Evolutionary conservation across 2,797 vertebrate genomes (phyloP).

Genomic region (Enteromius thamalakanensis): DNA sequence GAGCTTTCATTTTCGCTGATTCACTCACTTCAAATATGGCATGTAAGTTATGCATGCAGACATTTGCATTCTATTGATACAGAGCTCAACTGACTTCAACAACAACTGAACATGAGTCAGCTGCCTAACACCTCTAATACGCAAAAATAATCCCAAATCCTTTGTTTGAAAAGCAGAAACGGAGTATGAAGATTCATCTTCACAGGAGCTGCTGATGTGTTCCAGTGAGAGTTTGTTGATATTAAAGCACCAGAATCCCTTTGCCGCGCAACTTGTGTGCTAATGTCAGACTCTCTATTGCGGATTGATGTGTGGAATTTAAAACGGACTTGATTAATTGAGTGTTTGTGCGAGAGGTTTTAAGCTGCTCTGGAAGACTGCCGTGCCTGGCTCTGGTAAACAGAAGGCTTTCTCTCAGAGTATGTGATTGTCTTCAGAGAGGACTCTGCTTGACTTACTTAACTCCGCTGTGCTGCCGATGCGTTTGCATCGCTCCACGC

Average conservation of each 20-base stretch:
- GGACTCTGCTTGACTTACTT: constrained; percentile 27
- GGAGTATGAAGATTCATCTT: not conserved
- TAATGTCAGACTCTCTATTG: constrained; percentile 41
- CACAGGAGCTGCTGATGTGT: constrained; percentile 2
- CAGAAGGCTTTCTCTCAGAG: constrained; percentile 26
- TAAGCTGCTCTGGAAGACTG: constrained; percentile 26
- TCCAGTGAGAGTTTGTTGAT: not conserved
- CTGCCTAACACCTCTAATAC: constrained; percentile 51
- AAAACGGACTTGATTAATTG: constrained; percentile 53
- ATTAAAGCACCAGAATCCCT: constrained; percentile 13
- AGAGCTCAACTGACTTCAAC: constrained; percentile 60
- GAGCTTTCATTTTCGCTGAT: constrained; percentile 68
- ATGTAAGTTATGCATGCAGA: constrained; percentile 59
- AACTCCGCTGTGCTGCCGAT: not conserved
- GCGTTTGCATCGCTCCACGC: not conserved
- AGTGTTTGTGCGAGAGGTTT: constrained; percentile 44
- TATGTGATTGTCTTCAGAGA: constrained; percentile 26
- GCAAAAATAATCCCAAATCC: constrained; percentile 3
- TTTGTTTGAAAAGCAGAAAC: not conserved
- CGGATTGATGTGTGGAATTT: constrained; percentile 41
- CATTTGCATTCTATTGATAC: constrained; percentile 60
- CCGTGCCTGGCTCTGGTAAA: constrained; percentile 31
- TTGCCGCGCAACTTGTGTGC: not conserved
- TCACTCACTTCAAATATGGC: constrained; percentile 59
- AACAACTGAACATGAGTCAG: constrained; percentile 1